Base-by-base conservation (phyloP, 35 echinoderm and acorn worm species). In the Holothuria glaberrima region DNA sequence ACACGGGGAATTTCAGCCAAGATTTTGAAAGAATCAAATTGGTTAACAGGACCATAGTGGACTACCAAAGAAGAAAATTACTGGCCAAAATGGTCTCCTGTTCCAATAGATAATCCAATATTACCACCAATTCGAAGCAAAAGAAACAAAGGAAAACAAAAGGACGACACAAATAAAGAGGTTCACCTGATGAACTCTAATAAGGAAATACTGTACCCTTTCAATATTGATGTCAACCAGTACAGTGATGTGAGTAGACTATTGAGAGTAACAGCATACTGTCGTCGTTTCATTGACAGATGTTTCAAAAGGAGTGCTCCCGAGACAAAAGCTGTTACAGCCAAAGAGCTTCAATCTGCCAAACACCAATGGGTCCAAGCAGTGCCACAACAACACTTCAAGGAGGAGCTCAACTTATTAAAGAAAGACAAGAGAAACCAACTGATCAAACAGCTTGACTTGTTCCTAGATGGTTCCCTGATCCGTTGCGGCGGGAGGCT, bases 51-150 rank as follows among this genome's bases (percentile, higher is more conserved):
- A 7, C 78, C 78, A n/a, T 17, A 52, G 20, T 82, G 44, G 45
- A 16, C 21, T 12, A 76, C 0, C 14, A n/a, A 34, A 34, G 72
- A 48, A 29, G 72, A 76, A 34, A 26, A 9, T 21, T 13, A 34
- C 30, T 76, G 72, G 72, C 72, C 30, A 36, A 76, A 76, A 48
- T 76, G 44, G 72, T 76, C 21, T 76, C 30, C 30, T 26, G 72
- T 34, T 27, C 44, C 46, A 81, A 24, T 27, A 81, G 26, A 81
- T 6, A 20, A 20, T 34, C 77, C 45, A 82, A 21, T 12, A 7
- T 25, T 57, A 21, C 45, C 19, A 59, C n/a, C 17, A 82, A 5
- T 25, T 29, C 3, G 63, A 29, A 25, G 30, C 30, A 73, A 19
- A 29, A 35, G 5, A 19, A 73, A 29, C 30, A 73, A 73, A 18